Evolutionary conservation across 2,797 vertebrate species (phyloP).

Genomic region (Hypotaenidia philippensis): DNA sequence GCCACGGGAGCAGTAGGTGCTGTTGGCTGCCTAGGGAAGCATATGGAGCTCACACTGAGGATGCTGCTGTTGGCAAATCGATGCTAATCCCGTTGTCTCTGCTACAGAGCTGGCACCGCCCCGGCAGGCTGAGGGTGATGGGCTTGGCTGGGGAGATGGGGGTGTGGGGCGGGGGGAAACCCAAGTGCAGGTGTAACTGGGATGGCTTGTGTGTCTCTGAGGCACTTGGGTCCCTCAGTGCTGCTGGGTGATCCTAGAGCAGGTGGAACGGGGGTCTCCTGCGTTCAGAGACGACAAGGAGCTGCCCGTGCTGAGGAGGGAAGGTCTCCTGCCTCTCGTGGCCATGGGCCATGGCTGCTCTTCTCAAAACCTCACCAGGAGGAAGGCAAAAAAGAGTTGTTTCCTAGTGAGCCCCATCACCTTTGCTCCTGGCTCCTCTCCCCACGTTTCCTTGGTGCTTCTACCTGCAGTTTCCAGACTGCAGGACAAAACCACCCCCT

Average conservation of each 20-base stretch:
- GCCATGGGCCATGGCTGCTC: accelerated
- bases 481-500: neutral
- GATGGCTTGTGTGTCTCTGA: accelerated
- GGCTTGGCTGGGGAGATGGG: neutral
- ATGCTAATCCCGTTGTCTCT: slow-evolving; percentile 18
- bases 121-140: neutral
- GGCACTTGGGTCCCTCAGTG: accelerated
- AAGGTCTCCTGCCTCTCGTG: neutral
- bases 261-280: accelerated
- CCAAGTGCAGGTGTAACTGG: neutral
- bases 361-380: neutral
- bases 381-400: neutral
- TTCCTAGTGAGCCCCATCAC: accelerated
- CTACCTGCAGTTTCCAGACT: neutral
- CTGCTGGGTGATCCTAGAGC: neutral
- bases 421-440: neutral
- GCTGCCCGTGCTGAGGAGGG: neutral
- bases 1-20: neutral
- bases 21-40: accelerated
- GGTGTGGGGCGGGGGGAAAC: neutral
- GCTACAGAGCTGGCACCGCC: neutral
- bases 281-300: accelerated
- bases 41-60: neutral
- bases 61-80: neutral
- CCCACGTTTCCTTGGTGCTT: accelerated